phyloP scores from a whole-genome alignment of 2,888 invertebrate species.

The Chymomyza amoena region DNA sequence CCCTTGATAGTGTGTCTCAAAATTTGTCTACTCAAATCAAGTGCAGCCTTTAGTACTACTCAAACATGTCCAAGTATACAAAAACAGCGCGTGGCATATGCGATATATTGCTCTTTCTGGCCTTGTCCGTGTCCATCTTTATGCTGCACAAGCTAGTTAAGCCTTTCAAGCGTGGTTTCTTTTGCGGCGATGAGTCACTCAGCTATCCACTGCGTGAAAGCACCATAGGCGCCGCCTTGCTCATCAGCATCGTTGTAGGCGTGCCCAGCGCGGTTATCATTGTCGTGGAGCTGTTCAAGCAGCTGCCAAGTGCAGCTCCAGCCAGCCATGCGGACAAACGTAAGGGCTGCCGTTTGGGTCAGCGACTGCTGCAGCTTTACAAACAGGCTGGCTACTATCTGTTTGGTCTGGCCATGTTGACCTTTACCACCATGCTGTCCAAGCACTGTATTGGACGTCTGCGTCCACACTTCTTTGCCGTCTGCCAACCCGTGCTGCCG shows the following conservation, averaged over 20 bases:
- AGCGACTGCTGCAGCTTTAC: slow-evolving; percentile 64
- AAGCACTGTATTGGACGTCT: slow-evolving; percentile 67
- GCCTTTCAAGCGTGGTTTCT: slow-evolving; percentile 70
- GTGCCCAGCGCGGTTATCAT: slow-evolving; percentile 65
- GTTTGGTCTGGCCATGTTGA: slow-evolving; percentile 66
- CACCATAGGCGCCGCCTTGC: slow-evolving; percentile 45
- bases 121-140: slow-evolving; percentile 58
- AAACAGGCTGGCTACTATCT: slow-evolving; percentile 68
- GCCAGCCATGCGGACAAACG: slow-evolving; percentile 26
- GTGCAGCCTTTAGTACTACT: neutral
- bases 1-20: slow-evolving; percentile 3
- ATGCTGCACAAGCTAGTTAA: slow-evolving; percentile 57
- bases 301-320: slow-evolving; percentile 39
- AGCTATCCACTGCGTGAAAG: slow-evolving; percentile 60
- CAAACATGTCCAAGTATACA: slow-evolving; percentile 59
- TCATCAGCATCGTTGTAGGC: slow-evolving; percentile 49
- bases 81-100: slow-evolving; percentile 65
- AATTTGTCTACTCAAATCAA: slow-evolving; percentile 14
- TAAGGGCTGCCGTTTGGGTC: slow-evolving; percentile 41
- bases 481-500: slow-evolving; percentile 87
- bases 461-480: slow-evolving; percentile 76
- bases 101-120: slow-evolving; percentile 67
- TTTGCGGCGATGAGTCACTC: slow-evolving; percentile 74
- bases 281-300: slow-evolving; percentile 71
- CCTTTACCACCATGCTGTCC: slow-evolving; percentile 62